phyloP scores from a whole-genome alignment of 2,797 vertebrate species.

The Lerista edwardsae region DNA sequence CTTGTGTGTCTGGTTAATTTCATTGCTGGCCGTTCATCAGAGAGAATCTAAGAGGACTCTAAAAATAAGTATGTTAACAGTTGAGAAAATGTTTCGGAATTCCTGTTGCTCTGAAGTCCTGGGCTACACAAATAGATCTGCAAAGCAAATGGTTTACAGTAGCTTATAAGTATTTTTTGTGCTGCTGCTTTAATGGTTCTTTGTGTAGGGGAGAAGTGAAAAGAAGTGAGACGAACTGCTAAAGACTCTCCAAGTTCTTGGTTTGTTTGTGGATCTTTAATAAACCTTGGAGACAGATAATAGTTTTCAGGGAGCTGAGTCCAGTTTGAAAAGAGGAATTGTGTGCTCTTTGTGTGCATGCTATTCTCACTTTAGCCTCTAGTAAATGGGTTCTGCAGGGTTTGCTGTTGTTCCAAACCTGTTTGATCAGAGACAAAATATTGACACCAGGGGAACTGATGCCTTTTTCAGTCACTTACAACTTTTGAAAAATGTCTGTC shows the following conservation, averaged over 20 bases:
- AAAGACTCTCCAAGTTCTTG: not conserved
- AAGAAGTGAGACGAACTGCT: not conserved
- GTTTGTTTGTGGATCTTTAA: not conserved
- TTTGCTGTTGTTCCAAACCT: not conserved
- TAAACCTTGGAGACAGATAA: not conserved
- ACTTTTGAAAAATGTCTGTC: not conserved
- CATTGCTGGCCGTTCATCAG: slow-evolving; percentile 20
- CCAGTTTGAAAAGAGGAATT: not conserved
- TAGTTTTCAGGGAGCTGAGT: not conserved
- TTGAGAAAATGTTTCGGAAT: slow-evolving; percentile 25
- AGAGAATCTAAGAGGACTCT: slow-evolving; percentile 28
- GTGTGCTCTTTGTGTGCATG: not conserved
- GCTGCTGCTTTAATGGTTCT: slow-evolving; percentile 3
- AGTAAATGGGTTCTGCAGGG: not conserved
- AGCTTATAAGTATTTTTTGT: slow-evolving; percentile 12
- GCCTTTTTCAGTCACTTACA: not conserved
- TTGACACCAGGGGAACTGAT: not conserved
- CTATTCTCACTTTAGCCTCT: not conserved
- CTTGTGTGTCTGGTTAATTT: slow-evolving; percentile 19
- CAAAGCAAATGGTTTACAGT: slow-evolving; percentile 13
- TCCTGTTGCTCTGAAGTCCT: slow-evolving; percentile 4
- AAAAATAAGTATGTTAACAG: slow-evolving; percentile 25
- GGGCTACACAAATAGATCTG: slow-evolving; percentile 6
- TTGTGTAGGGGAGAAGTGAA: not conserved
- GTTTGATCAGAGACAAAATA: not conserved